phyloP scores from a whole-genome alignment of 2,797 vertebrate species.

The Rallus crepitans region DNA sequence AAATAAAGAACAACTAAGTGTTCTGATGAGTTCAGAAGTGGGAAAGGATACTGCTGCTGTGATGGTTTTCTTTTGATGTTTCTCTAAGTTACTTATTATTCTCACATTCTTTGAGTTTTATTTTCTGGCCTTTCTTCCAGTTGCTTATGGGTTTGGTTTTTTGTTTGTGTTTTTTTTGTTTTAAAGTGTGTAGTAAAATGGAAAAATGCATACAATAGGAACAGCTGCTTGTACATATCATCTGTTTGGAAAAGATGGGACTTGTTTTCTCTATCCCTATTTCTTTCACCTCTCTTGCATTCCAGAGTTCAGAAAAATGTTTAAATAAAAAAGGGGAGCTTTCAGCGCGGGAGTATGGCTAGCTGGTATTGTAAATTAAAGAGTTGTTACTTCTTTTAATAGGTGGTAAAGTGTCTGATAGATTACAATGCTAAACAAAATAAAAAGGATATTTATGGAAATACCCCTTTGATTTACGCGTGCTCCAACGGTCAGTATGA shows the following conservation, averaged over 20 bases:
- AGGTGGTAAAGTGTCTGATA: conserved; percentile 90
- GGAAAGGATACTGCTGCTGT: not conserved
- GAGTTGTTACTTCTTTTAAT: not conserved
- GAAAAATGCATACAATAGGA: not conserved
- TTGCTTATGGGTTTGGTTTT: not conserved
- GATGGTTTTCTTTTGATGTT: not conserved
- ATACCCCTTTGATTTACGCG: conserved; percentile 91
- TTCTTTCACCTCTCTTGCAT: not conserved
- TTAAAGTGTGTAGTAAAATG: not conserved
- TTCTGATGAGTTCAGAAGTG: not conserved
- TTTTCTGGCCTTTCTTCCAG: not conserved
- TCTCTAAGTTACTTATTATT: not conserved
- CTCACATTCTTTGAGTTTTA: accelerated
- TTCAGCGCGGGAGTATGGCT: not conserved
- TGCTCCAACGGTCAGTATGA: conserved; percentile 88
- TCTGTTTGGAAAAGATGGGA: not conserved
- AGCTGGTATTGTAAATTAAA: not conserved
- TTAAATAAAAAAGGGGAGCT: not conserved
- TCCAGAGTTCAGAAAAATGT: not conserved
- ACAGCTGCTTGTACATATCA: not conserved
- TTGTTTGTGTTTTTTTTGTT: not conserved
- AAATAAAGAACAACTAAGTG: not conserved
- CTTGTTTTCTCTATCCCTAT: not conserved
- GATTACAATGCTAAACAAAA: conserved; percentile 90
- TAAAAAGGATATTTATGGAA: conserved; percentile 92